phyloP scores from a whole-genome alignment of 2,797 vertebrate genomes.

The Fratercula arctica region DNA sequence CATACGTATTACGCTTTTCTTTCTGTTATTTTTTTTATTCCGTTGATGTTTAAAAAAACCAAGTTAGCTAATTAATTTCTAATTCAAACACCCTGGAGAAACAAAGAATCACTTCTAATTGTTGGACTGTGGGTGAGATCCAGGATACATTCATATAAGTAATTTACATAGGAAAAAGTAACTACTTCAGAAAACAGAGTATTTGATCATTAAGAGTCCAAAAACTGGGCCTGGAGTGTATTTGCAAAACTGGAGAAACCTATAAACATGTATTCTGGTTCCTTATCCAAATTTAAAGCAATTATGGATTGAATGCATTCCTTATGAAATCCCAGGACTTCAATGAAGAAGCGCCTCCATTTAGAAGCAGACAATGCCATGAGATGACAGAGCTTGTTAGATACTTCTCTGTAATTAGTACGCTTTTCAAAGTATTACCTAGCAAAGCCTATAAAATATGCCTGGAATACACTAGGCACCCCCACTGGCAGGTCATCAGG shows the following conservation, averaged over 20 bases:
- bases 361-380: background rate
- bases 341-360: background rate
- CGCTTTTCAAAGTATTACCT: background rate
- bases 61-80: background rate
- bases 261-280: background rate
- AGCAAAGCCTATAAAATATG: background rate
- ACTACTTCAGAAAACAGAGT: background rate
- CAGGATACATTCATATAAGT: background rate
- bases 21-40: background rate
- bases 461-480: background rate
- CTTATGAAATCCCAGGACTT: background rate
- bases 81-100: background rate
- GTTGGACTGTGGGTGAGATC: background rate
- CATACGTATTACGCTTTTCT: background rate
- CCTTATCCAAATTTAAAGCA: background rate
- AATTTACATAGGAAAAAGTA: background rate
- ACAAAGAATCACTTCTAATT: background rate
- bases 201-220: background rate
- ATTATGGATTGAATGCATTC: background rate
- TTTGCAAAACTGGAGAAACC: background rate
- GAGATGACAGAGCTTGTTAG: background rate
- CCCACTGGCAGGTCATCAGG: background rate
- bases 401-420: background rate
- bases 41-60: background rate
- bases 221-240: background rate